Evolutionary conservation across 2,113 vertebrate species (phyloP), one percentile per base, ranked within the genome.

Genomic region (Alosa alosa): DNA sequence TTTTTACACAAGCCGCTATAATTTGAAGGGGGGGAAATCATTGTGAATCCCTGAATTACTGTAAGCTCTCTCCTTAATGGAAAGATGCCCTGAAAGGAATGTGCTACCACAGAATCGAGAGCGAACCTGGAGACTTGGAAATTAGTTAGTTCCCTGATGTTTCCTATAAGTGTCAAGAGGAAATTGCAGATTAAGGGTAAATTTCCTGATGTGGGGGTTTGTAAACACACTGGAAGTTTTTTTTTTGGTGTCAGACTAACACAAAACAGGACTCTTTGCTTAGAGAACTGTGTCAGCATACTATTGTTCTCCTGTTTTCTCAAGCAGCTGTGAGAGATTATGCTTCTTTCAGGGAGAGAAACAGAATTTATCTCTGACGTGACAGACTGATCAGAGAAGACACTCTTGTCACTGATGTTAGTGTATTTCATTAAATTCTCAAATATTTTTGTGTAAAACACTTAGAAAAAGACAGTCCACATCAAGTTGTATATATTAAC

Each of bases 131-230:
- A 39, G 72, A 78, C 13, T 11, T 39, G 72, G 31, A 25, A 86
- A 82, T 60, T 68, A 84, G 36, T 39, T 78, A 36, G 72, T 36
- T 39, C 72, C 72, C 41, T 44, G 55, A 15, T 46, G 41, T 86
- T 82, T 86, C 68, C 47, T 4, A 46, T 72, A n/a, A 68, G 46
- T 47, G 64, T 60, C 18, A 86, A 90, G 87, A 92, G 93, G 94
- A 95, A 95, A 90, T 94, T 92, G 93, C 81, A 91, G 90, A 94
- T 92, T 89, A 91, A 85, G 83, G 92, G 90, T 92, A 93, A 90
- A 88, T 91, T 90, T 90, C 89, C 91, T 91, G 89, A 90, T 91
- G 89, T 6, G 36, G 17, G 86, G 84, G 68, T 88, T 88, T 89
- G 91, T 92, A 92, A 93, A 93, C 89, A 91, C 88, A 20, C 17